These are phyloP conservation scores for Ianthella basta DNA, from an alignment of 37 sponge, comb jelly and placozoan species.

Conservation along the genomic window DNA sequence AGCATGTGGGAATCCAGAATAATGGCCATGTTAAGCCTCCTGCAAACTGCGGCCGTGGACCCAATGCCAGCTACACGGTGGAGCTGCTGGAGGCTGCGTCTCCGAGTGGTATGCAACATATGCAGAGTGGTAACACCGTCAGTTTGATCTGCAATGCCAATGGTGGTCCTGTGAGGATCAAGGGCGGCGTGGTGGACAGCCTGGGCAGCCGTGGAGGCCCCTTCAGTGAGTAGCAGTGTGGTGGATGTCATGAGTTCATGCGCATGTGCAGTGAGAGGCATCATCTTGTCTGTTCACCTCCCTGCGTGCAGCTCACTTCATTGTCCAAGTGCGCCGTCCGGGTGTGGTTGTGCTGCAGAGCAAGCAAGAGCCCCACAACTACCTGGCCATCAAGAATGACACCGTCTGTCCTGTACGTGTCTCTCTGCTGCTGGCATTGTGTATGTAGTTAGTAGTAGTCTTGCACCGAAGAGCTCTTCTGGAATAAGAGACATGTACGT, in stretches of 20 bases:
- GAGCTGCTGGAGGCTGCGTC: too few species aligned
- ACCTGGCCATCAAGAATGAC: constrained; percentile 51
- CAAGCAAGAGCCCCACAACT: constrained; percentile 23
- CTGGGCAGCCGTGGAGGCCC: neutral
- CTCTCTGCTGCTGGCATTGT: too few species aligned
- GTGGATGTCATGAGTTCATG: neutral
- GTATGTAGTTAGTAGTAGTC: too few species aligned
- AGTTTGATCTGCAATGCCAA: too few species aligned
- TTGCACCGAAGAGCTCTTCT: too few species aligned
- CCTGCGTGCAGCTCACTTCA: constrained; percentile 60
- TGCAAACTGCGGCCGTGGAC: too few species aligned
- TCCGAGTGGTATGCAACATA: too few species aligned
- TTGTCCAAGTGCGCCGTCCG: constrained; percentile 46
- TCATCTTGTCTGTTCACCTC: neutral
- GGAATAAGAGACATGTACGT: too few species aligned
- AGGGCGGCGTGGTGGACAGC: neutral
- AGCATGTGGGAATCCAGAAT: constrained; percentile 11
- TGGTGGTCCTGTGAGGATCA: too few species aligned
- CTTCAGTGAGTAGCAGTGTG: neutral
- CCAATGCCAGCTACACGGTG: too few species aligned
- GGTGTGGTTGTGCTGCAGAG: constrained; percentile 71
- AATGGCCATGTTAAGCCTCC: neutral
- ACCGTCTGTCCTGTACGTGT: constrained; percentile 45
- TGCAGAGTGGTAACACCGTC: too few species aligned
- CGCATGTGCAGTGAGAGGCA: neutral